Conservation (phyloP, 2,113 vertebrate species). For the Microcebus tavaratra region DNA sequence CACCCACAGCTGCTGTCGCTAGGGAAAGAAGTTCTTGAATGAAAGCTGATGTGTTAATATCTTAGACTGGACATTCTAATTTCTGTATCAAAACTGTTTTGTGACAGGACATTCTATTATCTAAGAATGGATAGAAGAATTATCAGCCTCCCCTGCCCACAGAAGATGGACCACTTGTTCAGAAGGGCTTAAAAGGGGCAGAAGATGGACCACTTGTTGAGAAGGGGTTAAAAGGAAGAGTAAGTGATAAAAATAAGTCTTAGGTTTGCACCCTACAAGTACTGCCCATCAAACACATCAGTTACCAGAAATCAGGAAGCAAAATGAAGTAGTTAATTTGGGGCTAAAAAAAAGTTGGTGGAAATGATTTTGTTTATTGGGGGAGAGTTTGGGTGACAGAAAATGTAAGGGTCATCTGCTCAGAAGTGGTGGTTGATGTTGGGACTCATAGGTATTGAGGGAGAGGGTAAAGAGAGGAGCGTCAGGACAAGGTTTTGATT, state of each 20-base stretch:
- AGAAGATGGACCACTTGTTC: background rate
- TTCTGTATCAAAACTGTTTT: background rate
- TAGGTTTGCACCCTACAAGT: background rate
- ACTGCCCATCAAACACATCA: background rate
- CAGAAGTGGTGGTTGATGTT: background rate
- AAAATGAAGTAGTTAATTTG: background rate
- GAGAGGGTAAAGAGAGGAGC: background rate
- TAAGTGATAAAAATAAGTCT: background rate
- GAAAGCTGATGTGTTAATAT: background rate
- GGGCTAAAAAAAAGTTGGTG: background rate
- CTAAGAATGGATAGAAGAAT: background rate
- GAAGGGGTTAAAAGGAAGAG: background rate
- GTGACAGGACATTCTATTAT: background rate
- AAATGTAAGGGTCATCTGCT: background rate
- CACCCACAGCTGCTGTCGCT: background rate
- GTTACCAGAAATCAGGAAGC: background rate
- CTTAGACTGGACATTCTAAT: background rate
- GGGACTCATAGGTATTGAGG: background rate
- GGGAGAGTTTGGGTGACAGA: background rate
- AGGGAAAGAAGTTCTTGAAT: background rate
- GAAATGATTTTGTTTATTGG: background rate
- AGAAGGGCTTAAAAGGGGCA: too few relatives aligned
- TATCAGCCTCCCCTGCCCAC: background rate
- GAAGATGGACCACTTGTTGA: background rate
- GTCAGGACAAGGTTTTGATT: background rate